A percentile compares a stretch with the other conserved stretches of the same genome.
Evolutionary conservation across 2,113 vertebrate species (phyloP).

Genomic region (Halichoerus grypus): DNA sequence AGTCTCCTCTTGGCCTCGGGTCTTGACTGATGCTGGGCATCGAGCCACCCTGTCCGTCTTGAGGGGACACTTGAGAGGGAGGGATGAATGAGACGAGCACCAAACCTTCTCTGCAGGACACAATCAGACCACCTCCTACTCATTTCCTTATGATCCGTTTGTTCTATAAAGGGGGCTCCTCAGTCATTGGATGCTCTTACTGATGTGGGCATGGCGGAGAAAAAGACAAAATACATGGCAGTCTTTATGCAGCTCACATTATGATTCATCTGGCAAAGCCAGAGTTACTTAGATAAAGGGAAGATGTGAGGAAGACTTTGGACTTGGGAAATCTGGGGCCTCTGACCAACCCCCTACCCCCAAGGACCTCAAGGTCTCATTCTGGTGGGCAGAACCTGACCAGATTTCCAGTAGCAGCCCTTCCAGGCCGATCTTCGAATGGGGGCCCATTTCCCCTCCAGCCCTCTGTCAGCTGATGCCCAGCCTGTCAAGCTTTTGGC

Average conservation of each 20-base stretch:
- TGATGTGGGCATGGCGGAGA: neutral
- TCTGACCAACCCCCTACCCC: neutral
- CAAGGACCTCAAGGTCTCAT: neutral
- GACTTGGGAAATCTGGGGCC: neutral
- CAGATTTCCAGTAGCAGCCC: neutral
- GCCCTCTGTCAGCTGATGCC: accelerated
- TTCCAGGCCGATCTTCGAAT: neutral
- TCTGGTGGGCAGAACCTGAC: neutral
- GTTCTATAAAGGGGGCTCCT: neutral
- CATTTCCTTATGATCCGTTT: neutral
- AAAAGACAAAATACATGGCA: too few relatives aligned
- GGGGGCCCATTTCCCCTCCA: neutral
- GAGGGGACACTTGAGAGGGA: too few relatives aligned
- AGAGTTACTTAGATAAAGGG: neutral
- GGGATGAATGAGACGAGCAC: neutral
- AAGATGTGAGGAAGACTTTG: neutral
- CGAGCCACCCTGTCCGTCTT: too few relatives aligned
- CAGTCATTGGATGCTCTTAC: too few relatives aligned
- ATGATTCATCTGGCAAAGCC: too few relatives aligned
- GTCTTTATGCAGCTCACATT: neutral
- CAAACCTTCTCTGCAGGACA: neutral
- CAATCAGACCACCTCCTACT: neutral
- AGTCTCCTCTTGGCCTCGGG: neutral
- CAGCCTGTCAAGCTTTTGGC: neutral
- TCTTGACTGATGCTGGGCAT: neutral